A percentile compares a stretch with the other conserved stretches of the same genome.
phyloP scores from a whole-genome alignment of 2,888 invertebrate genomes.

The Tryphoninae sp. region DNA sequence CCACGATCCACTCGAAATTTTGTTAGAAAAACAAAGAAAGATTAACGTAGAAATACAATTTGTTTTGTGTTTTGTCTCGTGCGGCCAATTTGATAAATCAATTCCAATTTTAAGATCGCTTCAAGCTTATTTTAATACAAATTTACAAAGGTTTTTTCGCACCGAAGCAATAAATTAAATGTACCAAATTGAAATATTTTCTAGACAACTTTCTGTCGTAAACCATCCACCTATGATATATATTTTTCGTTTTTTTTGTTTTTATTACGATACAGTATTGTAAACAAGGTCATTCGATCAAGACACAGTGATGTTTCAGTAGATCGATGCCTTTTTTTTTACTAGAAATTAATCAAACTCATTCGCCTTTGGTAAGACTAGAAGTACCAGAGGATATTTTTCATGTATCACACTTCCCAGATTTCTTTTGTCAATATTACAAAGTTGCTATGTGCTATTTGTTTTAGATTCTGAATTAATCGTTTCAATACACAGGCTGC shows the following conservation, averaged over 20 bases:
- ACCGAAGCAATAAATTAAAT: slow-evolving; percentile 60
- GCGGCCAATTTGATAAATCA: slow-evolving; percentile 54
- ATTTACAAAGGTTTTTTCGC: slow-evolving; percentile 60
- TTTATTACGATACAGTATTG: slow-evolving; percentile 44
- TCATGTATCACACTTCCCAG: slow-evolving; percentile 64
- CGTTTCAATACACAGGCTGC: background rate
- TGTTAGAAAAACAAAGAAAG: slow-evolving; percentile 19
- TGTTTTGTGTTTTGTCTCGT: background rate
- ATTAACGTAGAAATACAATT: background rate
- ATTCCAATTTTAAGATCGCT: slow-evolving; percentile 47
- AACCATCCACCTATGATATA: slow-evolving; percentile 53
- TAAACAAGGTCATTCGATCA: slow-evolving; percentile 44
- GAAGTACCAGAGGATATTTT: slow-evolving; percentile 68
- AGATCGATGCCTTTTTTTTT: slow-evolving; percentile 32
- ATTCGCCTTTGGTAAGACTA: slow-evolving; percentile 69
- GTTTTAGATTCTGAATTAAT: slow-evolving; percentile 26
- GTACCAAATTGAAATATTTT: slow-evolving; percentile 55
- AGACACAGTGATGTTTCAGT: slow-evolving; percentile 40
- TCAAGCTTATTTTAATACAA: slow-evolving; percentile 54
- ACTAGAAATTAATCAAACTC: slow-evolving; percentile 56
- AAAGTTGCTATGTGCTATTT: slow-evolving; percentile 46
- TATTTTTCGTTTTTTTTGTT: slow-evolving; percentile 23
- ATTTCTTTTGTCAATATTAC: slow-evolving; percentile 30
- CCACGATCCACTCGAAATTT: slow-evolving; percentile 38
- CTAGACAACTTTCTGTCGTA: slow-evolving; percentile 50